A percentile compares a stretch with the other conserved stretches of the same genome.
phyloP scores from a whole-genome alignment of 2,888 invertebrate genomes.

The Melieria picta region DNA sequence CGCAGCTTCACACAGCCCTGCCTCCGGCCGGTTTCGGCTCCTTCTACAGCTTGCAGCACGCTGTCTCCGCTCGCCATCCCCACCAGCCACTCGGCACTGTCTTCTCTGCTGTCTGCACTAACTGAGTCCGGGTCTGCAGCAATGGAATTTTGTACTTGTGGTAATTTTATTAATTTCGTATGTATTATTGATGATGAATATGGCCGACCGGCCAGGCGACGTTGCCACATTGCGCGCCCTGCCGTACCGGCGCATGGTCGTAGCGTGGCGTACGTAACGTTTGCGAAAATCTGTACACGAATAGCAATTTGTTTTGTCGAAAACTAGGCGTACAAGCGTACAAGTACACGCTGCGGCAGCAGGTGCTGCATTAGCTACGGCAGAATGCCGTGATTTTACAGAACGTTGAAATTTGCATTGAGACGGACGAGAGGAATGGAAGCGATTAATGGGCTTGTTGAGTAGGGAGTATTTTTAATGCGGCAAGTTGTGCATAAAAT shows the following conservation, averaged over 20 bases:
- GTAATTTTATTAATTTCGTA: slow-evolving; percentile 43
- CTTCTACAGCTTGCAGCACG: neutral
- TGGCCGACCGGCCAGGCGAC: slow-evolving; percentile 14
- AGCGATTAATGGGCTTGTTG: too few species aligned
- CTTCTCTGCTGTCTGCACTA: neutral
- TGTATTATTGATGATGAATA: slow-evolving; percentile 41
- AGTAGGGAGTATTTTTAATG: too few species aligned
- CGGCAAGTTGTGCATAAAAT: too few species aligned
- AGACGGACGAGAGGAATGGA: too few species aligned
- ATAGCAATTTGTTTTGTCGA: slow-evolving; percentile 16
- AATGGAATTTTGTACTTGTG: slow-evolving; percentile 23
- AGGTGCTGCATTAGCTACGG: slow-evolving; percentile 12
- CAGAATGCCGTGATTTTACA: too few species aligned
- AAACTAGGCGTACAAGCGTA: slow-evolving; percentile 4
- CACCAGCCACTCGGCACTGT: neutral
- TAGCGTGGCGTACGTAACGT: too few species aligned
- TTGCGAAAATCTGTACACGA: neutral
- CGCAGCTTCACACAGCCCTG: too few species aligned
- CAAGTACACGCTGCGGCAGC: slow-evolving; percentile 12
- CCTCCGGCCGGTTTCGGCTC: neutral
- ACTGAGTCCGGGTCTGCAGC: neutral
- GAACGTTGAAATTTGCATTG: too few species aligned
- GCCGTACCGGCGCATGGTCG: neutral
- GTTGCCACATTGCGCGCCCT: neutral
- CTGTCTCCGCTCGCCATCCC: neutral